Base-by-base conservation (phyloP, 2,888 invertebrate genomes). In the Drosophila austrosaltans region DNA sequence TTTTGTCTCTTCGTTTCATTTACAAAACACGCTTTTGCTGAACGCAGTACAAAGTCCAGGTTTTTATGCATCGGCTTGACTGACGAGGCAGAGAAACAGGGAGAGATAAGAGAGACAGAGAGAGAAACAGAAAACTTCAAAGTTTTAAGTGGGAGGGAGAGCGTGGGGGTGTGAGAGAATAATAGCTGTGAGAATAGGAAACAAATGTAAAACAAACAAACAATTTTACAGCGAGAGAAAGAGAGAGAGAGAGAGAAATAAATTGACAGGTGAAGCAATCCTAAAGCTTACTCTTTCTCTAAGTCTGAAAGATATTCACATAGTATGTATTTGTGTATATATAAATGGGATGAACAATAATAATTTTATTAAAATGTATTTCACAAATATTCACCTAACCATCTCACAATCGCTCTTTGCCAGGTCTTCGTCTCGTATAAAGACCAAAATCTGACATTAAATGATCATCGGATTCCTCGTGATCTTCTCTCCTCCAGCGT, bases 1-100 rank as follows among this genome's bases (percentile, higher is more conserved):
- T 69, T 70, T 65, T 58, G 44, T 66, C 48, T 48, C 48, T 48
- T 48, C 25, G 44, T 82, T 69, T 67, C 42, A 69, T 75, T 71
- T 69, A 42, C 66, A 72, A 69, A 75, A 69, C 63, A 79, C 71
- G 70, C 70, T 69, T 48, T 70, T 69, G 76, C 69, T 70, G 63
- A 74, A 60, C 71, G 61, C 61, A 74, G 89, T 88, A 79, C 85
- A 86, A 86, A 86, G 85, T 86, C 87, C 87, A 82, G 67, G 70
- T 67, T 71, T 61, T 60, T 22, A 60, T 60, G 59, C 66, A 60
- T 63, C 66, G 65, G 66, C 66, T 71, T 67, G 61, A 62, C 63
- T 65, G 56, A 12, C 30, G 56, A 63, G 67, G 63, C 58, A 69
- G 66, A 72, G 16, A 5, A 2, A 44, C 16, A 44, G 6, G 16